A percentile compares a stretch with the other conserved stretches of the same genome.
Evolutionary conservation across 2,888 invertebrate species (phyloP).

Genomic region (Drosophila percnosoma): DNA sequence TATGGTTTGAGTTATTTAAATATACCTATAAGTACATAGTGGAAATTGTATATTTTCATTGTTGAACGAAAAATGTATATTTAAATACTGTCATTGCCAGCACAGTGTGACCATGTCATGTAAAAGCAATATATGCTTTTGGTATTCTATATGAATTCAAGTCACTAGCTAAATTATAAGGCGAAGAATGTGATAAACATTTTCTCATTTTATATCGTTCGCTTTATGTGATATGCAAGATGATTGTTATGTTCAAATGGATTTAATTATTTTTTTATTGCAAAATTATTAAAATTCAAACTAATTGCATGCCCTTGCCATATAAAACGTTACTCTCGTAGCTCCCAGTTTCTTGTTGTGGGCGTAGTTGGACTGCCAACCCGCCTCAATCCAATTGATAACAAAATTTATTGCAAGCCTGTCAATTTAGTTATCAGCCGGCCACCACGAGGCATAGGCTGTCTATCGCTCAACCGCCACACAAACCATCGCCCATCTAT

Average conservation of each 20-base stretch:
- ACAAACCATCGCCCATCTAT: conserved; percentile 55
- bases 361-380: conserved; percentile 9
- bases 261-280: no score
- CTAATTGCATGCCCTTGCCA: neutral
- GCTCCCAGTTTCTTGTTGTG: conserved; percentile 7
- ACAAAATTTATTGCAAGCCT: conserved; percentile 12
- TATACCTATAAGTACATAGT: neutral
- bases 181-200: neutral
- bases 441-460: conserved; percentile 26
- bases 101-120: neutral
- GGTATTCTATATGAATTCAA: neutral
- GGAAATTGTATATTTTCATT: no score
- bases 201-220: no score
- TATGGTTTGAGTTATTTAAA: neutral
- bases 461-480: conserved; percentile 56
- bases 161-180: neutral
- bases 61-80: neutral
- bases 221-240: neutral
- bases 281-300: neutral
- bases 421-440: conserved; percentile 3
- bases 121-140: neutral
- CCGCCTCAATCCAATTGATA: conserved; percentile 15
- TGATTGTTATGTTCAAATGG: neutral
- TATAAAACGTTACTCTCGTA: neutral
- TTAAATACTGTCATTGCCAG: neutral